phyloP scores from a whole-genome alignment of 2,113 vertebrate genomes.

The Ranitomeya imitator region DNA sequence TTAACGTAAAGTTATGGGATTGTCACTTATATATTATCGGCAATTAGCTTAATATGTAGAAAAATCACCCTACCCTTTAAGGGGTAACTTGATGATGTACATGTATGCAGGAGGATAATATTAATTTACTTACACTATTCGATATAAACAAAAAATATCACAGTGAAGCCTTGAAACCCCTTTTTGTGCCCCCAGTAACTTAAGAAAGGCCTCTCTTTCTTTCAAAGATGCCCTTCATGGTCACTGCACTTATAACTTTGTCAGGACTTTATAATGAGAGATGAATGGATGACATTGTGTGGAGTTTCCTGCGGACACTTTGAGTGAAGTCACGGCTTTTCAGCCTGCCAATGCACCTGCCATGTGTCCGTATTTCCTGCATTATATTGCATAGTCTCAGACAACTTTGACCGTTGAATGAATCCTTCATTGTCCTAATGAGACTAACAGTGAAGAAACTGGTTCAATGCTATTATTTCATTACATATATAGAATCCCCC shows the following conservation, averaged over 20 bases:
- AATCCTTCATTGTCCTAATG: conserved; percentile 19
- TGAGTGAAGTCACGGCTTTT: neutral
- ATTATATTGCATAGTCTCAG: neutral
- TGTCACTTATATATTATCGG: neutral
- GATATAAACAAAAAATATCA: neutral
- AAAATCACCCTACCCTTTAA: neutral
- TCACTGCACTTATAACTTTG: conserved; percentile 26
- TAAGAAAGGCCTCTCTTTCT: neutral
- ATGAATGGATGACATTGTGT: conserved; percentile 8
- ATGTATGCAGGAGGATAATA: neutral
- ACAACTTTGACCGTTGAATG: conserved; percentile 13
- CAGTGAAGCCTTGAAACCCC: neutral
- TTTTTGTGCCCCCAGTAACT: neutral
- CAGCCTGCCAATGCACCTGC: neutral
- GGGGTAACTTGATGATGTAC: neutral
- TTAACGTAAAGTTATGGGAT: too few species aligned
- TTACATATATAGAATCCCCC: neutral
- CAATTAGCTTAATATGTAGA: neutral
- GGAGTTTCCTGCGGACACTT: conserved; percentile 11
- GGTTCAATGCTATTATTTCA: neutral
- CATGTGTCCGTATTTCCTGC: neutral
- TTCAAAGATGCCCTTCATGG: neutral
- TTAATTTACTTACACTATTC: neutral
- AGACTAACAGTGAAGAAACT: neutral
- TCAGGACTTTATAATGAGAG: neutral